Evolutionary conservation across 1,140 invertebrate species (phyloP).

Genomic region (Pseudomyrmex dendroicus): DNA sequence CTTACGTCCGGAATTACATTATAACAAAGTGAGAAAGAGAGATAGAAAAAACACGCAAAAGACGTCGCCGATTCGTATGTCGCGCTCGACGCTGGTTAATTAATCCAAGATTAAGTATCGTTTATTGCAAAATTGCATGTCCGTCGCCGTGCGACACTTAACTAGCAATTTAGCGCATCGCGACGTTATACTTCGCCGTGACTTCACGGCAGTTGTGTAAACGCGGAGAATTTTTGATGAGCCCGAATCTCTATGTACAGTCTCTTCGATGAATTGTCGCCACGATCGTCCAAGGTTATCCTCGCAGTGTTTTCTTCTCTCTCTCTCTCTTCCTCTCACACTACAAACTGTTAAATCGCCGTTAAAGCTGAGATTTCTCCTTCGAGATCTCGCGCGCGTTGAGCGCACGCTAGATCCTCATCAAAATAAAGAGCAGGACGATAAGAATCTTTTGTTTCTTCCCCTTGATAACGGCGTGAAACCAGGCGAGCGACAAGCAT

Average conservation of each 20-base stretch:
- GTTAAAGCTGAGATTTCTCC: constrained; percentile 45
- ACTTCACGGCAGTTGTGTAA: constrained; percentile 22
- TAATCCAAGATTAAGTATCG: constrained; percentile 26
- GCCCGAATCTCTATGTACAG: neutral
- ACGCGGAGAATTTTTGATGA: constrained; percentile 25
- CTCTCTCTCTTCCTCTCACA: neutral
- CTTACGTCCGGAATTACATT: constrained; percentile 74
- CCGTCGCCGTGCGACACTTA: neutral
- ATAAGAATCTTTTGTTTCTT: constrained; percentile 63
- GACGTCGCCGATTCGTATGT: neutral
- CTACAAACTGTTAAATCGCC: constrained; percentile 29
- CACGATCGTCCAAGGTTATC: constrained; percentile 29
- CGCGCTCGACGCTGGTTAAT: constrained; percentile 11
- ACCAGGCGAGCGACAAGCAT: constrained; percentile 2
- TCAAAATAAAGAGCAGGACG: constrained; percentile 57
- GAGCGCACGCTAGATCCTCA: constrained; percentile 42
- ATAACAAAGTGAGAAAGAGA: constrained; percentile 47
- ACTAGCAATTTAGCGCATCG: constrained; percentile 8
- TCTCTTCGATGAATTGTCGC: constrained; percentile 30
- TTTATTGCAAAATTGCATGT: constrained; percentile 5
- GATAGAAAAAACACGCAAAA: neutral
- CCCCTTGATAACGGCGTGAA: constrained; percentile 46
- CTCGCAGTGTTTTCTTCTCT: neutral
- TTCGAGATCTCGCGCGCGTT: constrained; percentile 50
- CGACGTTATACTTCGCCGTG: neutral